Percentiles rank a stretch among this genome's conserved stretches.
Conservation (phyloP, 2,797 vertebrate genomes). For the Bothrops alternatus region DNA sequence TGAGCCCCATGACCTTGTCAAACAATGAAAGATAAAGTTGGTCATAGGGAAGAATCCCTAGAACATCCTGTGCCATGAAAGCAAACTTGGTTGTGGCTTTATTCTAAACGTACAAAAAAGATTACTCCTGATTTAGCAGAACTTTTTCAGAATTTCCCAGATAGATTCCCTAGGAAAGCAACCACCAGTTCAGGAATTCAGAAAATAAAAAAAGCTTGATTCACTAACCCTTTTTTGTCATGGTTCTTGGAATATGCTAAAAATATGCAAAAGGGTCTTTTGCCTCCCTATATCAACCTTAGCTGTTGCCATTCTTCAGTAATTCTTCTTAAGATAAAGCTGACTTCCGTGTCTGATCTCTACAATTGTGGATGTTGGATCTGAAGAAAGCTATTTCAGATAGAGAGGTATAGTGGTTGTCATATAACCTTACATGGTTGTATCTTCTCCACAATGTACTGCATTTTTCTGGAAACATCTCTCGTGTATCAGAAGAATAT, state of each 20-base stretch:
- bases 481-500: background rate
- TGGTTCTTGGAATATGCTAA: background rate
- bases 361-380: constrained; percentile 8
- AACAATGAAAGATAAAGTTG: background rate
- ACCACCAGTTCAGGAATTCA: background rate
- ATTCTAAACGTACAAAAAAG: background rate
- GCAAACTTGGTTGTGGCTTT: background rate
- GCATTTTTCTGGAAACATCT: background rate
- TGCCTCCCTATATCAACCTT: constrained; percentile 42
- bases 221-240: background rate
- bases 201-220: background rate
- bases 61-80: background rate
- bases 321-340: constrained; percentile 28
- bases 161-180: background rate
- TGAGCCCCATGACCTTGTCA: background rate
- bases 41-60: background rate
- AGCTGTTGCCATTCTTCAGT: constrained; percentile 21
- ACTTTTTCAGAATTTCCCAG: background rate
- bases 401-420: background rate
- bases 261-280: constrained; percentile 2
- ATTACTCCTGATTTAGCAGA: background rate
- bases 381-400: background rate
- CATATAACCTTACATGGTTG: background rate
- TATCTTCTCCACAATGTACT: background rate
- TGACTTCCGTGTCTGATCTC: constrained; percentile 32